Conservation (phyloP, 2,888 invertebrate species). For the Malacosoma neustria region DNA sequence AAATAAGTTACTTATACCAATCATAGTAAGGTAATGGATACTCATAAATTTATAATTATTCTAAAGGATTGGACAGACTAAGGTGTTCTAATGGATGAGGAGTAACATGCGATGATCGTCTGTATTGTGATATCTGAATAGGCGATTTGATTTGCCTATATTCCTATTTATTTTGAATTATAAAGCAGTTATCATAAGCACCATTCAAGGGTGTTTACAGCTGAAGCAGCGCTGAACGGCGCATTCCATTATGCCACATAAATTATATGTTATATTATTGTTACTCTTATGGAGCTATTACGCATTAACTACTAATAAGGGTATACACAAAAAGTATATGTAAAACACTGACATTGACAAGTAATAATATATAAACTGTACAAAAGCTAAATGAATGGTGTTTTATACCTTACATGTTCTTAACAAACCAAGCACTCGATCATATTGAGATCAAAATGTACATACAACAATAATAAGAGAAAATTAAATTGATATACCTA, state of each 20-base stretch:
- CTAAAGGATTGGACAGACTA: constrained; percentile 20
- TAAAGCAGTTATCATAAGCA: too few relatives aligned
- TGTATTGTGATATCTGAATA: constrained; percentile 12
- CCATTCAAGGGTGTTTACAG: too few relatives aligned
- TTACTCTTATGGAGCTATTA: too few relatives aligned
- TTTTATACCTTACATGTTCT: constrained; percentile 70
- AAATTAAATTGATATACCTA: constrained; percentile 29
- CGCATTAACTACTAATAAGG: too few relatives aligned
- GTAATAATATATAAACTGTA: constrained; percentile 62
- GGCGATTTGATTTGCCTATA: constrained; percentile 12
- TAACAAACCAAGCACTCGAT: constrained; percentile 63
- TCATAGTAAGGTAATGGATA: constrained; percentile 7
- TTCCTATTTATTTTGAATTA: constrained; percentile 10
- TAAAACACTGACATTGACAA: constrained; percentile 45
- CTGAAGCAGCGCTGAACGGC: too few relatives aligned
- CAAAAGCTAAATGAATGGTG: constrained; percentile 70
- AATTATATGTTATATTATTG: too few relatives aligned
- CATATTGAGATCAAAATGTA: constrained; percentile 74
- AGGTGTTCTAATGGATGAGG: constrained; percentile 39
- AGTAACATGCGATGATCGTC: too few relatives aligned
- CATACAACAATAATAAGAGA: constrained; percentile 47
- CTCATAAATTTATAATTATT: constrained; percentile 21
- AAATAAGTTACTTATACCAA: constrained; percentile 23
- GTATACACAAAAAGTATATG: constrained; percentile 10
- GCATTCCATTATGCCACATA: too few relatives aligned